Evolutionary conservation across 2,113 vertebrate species (phyloP), one percentile per base, ranked within the genome.

Genomic region (Blennius ocellaris): DNA sequence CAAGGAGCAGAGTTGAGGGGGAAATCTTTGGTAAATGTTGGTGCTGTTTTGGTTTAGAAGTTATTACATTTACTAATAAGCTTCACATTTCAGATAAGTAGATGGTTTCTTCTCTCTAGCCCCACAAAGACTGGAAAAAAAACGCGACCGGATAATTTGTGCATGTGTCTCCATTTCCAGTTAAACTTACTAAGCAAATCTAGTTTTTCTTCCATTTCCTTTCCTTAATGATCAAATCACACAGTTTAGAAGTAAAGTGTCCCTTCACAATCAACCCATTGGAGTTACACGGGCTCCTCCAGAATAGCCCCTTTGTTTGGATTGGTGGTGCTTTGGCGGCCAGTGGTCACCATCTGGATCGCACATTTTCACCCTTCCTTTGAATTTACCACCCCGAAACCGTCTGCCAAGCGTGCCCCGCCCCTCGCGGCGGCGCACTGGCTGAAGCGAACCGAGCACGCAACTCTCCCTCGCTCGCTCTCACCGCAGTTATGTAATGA

Each of bases 401-500:
- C 11, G 51, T 11, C 21, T 30, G 21, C 21, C 41, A 43, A 43
- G 7, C 41, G 7, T 6, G 41, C 41, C 41, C 41, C 41, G 10
- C 50, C 9, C 36, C 36, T 30, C 7, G n/a, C 8, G 2, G 41
- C 54, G 12, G 57, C 6, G 17, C 61, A 5, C 15, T 14, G 52
- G 55, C 54, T 50, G 9, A 68, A 41, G 21, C 16, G 11, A 76
- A 83, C 69, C 55, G 16, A 63, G 45, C 76, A 3, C 41, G 0
- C 58, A 51, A 51, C 21, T 30, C 21, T 30, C 21, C 21, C 21
- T 30, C 21, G 21, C 21, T 30, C 21, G 21, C 21, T 30, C 21
- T 30, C 76, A 16, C 63, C 11, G 6, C 62, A 38, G 78, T 86
- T 87, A 80, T 43, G 69, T 73, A 90, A 89, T 80, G 47, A 48